Evolutionary conservation across 2,113 vertebrate genomes (phyloP).

Genomic region (Tupaia chinensis): DNA sequence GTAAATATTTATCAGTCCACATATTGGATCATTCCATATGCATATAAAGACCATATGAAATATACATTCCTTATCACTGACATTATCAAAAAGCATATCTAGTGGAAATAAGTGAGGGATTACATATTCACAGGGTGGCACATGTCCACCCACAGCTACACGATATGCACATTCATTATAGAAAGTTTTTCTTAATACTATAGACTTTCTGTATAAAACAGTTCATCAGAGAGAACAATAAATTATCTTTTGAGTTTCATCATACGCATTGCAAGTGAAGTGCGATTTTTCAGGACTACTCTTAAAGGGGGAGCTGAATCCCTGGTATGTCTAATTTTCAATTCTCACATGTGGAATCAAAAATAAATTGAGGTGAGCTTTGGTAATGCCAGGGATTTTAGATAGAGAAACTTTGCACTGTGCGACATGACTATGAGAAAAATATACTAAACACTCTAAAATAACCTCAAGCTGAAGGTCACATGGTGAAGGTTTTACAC

Average conservation of each 20-base stretch:
- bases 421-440: neutral
- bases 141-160: accelerated
- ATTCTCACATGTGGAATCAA: neutral
- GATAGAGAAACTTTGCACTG: neutral
- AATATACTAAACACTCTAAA: neutral
- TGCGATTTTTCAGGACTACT: neutral
- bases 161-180: accelerated
- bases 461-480: neutral
- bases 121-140: neutral
- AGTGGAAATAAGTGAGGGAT: neutral
- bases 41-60: neutral
- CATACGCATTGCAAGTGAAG: neutral
- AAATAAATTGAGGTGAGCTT: neutral
- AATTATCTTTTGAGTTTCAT: neutral
- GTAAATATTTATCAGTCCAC: neutral
- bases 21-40: neutral
- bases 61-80: neutral
- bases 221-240: neutral
- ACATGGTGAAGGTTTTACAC: neutral
- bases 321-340: neutral
- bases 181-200: neutral
- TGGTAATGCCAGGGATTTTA: neutral
- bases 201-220: neutral
- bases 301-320: neutral
- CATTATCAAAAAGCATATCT: neutral